phyloP scores from a whole-genome alignment of 2,797 vertebrate genomes.

The Erpetoichthys calabaricus region DNA sequence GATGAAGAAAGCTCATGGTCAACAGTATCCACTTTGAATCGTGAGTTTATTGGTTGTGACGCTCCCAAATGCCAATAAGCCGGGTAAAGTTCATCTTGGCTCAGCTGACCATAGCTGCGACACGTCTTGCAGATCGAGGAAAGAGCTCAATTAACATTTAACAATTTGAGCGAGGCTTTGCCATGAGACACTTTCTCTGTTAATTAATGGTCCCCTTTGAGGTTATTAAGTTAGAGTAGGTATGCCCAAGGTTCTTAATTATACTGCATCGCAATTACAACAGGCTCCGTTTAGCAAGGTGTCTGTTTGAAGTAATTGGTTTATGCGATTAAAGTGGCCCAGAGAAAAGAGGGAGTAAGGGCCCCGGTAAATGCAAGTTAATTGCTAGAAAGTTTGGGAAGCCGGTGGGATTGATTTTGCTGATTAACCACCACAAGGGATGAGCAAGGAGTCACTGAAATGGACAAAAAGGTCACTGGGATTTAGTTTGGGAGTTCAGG shows the following conservation, averaged over 20 bases:
- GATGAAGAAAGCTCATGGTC: background rate
- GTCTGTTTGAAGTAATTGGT: slow-evolving; percentile 41
- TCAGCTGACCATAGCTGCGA: background rate
- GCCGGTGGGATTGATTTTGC: slow-evolving; percentile 21
- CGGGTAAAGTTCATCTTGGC: background rate
- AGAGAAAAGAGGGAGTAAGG: slow-evolving; percentile 38
- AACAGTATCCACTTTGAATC: background rate
- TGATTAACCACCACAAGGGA: slow-evolving; percentile 40
- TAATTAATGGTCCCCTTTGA: slow-evolving; percentile 42
- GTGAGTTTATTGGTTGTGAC: background rate
- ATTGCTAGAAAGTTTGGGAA: slow-evolving; percentile 57
- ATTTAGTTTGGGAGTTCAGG: slow-evolving; percentile 16
- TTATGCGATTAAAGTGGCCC: slow-evolving; percentile 31
- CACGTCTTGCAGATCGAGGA: slow-evolving; percentile 9
- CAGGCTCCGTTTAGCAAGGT: slow-evolving; percentile 23
- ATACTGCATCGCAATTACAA: slow-evolving; percentile 40
- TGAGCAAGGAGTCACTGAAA: slow-evolving; percentile 26
- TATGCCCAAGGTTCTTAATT: slow-evolving; percentile 72
- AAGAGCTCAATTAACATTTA: slow-evolving; percentile 38
- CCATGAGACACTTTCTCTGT: slow-evolving; percentile 15
- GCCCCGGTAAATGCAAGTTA: slow-evolving; percentile 52
- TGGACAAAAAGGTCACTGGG: slow-evolving; percentile 25
- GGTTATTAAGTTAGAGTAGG: slow-evolving; percentile 63
- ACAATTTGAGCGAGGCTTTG: slow-evolving; percentile 22
- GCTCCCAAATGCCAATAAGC: background rate